Evolutionary conservation across 2,113 vertebrate species (phyloP).

Genomic region (Vulpes ferrilata): DNA sequence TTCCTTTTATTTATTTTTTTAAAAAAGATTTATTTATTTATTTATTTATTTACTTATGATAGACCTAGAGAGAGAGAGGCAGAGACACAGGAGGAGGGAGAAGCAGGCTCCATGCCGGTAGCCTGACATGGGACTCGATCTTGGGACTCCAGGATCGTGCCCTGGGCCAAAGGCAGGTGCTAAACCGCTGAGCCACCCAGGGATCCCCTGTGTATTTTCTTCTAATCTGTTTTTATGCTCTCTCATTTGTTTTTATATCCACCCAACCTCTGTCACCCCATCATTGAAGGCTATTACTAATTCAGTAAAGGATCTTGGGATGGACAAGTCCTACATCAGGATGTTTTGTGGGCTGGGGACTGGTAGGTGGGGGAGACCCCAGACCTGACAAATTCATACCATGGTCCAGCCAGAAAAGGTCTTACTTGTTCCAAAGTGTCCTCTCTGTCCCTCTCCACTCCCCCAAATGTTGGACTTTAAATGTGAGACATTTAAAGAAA

Average conservation of each 20-base stretch:
- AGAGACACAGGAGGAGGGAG: no score
- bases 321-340: not conserved
- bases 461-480: not conserved
- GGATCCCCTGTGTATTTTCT: not conserved
- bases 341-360: not conserved
- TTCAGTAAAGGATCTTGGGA: slow-evolving; percentile 56
- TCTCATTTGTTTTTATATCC: slow-evolving; percentile 64
- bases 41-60: no score
- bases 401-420: not conserved
- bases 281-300: slow-evolving; percentile 42
- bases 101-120: no score
- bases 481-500: not conserved
- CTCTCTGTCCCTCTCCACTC: not conserved
- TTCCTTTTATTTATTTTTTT: no score
- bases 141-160: no score
- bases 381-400: not conserved
- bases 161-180: no score
- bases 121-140: no score
- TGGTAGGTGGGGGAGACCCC: not conserved
- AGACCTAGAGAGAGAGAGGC: no score
- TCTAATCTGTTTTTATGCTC: slow-evolving; percentile 45
- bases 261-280: not conserved
- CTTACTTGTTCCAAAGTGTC: not conserved
- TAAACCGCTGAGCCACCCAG: no score
- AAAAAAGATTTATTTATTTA: no score